phyloP scores from a whole-genome alignment of 2,888 invertebrate genomes.

The Pseudoips prasinana region DNA sequence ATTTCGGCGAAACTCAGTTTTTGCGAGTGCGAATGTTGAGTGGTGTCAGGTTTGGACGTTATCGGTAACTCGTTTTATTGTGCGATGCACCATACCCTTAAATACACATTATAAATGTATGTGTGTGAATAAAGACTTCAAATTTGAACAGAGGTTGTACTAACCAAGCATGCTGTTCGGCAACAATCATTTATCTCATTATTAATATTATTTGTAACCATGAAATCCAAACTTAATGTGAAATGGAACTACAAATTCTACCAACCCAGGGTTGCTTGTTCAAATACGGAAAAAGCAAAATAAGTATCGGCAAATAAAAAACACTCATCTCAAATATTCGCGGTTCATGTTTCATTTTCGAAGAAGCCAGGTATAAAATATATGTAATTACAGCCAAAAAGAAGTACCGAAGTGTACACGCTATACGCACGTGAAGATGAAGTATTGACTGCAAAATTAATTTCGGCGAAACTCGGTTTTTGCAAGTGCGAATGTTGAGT shows the following conservation, averaged over 20 bases:
- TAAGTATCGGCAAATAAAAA: neutral
- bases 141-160: too few species aligned
- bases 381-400: constrained; percentile 18
- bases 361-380: constrained; percentile 16
- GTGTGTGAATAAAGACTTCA: too few species aligned
- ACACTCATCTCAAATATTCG: constrained; percentile 6
- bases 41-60: constrained; percentile 19
- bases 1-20: constrained; percentile 35
- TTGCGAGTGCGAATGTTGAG: constrained; percentile 24
- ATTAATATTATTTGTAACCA: too few species aligned
- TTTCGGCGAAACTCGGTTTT: constrained; percentile 36
- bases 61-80: constrained; percentile 18
- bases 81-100: too few species aligned
- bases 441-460: constrained; percentile 18
- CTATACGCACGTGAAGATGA: too few species aligned
- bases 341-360: constrained; percentile 16
- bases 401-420: constrained; percentile 2
- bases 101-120: too few species aligned
- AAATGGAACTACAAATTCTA: too few species aligned
- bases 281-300: too few species aligned
- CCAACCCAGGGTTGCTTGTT: too few species aligned
- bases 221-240: too few species aligned
- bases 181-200: too few species aligned
- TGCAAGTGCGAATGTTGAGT: constrained; percentile 22
- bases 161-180: too few species aligned